Conservation (phyloP, 1,140 invertebrate species). For the Potamilus streckersoni region DNA sequence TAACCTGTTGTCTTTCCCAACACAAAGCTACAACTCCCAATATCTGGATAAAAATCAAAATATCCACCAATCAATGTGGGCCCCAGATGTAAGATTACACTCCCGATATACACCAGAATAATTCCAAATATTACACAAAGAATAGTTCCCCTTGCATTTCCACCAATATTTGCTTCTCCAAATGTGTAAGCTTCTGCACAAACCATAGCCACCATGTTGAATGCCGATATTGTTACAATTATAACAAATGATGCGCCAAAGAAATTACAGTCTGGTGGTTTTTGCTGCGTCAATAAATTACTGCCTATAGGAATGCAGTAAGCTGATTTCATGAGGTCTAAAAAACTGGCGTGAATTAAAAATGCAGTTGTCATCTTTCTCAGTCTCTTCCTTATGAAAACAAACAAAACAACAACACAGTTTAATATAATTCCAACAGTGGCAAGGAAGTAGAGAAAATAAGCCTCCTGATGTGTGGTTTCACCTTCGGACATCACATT, state of each 20-base stretch:
- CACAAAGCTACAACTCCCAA: conserved; percentile 64
- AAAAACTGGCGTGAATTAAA: conserved; percentile 61
- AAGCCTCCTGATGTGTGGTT: conserved; percentile 54
- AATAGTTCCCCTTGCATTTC: conserved; percentile 55
- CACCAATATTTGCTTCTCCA: conserved; percentile 63
- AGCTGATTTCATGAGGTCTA: conserved; percentile 62
- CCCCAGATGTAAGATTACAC: conserved; percentile 66
- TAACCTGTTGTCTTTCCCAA: conserved; percentile 64
- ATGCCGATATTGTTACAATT: conserved; percentile 62
- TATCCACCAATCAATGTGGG: conserved; percentile 67
- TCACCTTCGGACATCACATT: conserved; percentile 6
- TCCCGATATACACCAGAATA: conserved; percentile 64
- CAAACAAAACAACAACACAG: conserved; percentile 54
- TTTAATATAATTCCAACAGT: conserved; percentile 61
- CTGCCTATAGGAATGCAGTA: conserved; percentile 66
- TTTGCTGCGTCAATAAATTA: conserved; percentile 59
- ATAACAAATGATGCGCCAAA: conserved; percentile 63
- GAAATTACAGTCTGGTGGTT: conserved; percentile 56
- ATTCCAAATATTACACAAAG: conserved; percentile 66
- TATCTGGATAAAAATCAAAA: conserved; percentile 63
- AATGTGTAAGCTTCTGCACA: conserved; percentile 67
- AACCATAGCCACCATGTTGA: conserved; percentile 67
- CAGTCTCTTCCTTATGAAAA: conserved; percentile 50
- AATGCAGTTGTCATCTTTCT: conserved; percentile 64
- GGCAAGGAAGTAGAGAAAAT: conserved; percentile 63